Percentiles rank a stretch among this genome's conserved stretches.
Conservation (phyloP, 2,113 vertebrate species). For the Ciconia stormi region DNA sequence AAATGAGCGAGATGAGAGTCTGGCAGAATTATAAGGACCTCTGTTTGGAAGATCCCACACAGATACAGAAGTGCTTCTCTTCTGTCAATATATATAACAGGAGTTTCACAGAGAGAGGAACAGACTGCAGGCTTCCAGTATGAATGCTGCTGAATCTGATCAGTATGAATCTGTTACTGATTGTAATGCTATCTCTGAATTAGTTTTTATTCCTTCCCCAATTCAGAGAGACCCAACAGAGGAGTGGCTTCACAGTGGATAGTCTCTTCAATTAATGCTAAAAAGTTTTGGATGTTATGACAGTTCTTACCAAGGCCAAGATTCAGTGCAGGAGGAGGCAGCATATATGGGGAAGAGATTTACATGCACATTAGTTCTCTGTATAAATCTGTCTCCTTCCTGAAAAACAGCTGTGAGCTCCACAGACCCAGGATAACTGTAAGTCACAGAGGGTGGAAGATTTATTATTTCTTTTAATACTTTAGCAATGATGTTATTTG, state of each 20-base stretch:
- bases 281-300: not conserved
- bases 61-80: not conserved
- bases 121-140: not conserved
- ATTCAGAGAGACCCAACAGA: not conserved
- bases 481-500: not conserved
- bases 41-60: not conserved
- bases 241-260: not conserved
- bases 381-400: not conserved
- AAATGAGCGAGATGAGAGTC: not conserved
- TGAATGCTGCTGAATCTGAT: not conserved
- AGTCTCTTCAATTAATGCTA: not conserved
- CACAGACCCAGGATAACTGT: not conserved
- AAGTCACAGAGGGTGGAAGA: not conserved
- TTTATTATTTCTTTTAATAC: constrained; percentile 13
- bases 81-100: not conserved
- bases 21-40: not conserved
- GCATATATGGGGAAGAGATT: not conserved
- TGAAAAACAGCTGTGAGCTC: constrained; percentile 4
- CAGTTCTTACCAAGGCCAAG: not conserved
- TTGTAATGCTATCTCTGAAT: not conserved
- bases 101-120: not conserved
- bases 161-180: not conserved
- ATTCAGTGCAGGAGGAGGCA: not conserved
- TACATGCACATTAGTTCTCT: not conserved
- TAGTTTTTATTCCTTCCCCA: not conserved